Conservation (phyloP, 2,797 vertebrate species). For the Perodicticus potto region DNA sequence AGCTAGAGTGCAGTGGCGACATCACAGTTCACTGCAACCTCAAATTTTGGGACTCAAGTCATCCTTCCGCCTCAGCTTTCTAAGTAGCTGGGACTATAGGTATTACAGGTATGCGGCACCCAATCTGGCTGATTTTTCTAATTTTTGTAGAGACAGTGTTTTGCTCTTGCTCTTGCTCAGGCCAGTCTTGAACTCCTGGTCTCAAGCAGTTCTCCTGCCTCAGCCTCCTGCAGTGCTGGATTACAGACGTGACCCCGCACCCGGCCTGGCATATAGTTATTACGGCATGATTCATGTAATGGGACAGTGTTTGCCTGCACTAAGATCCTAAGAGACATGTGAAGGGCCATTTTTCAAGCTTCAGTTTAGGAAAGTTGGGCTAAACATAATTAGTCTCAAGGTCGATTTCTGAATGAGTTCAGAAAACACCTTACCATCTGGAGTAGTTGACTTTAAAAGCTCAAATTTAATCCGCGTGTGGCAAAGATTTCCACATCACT, state of each 20-base stretch:
- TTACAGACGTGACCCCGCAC: background rate
- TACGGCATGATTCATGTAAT: background rate
- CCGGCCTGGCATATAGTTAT: background rate
- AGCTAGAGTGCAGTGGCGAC: background rate
- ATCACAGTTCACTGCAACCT: background rate
- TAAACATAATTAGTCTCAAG: background rate
- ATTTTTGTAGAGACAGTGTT: background rate
- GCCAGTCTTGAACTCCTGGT: background rate
- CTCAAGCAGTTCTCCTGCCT: background rate
- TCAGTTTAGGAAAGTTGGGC: background rate
- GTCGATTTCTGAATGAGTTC: background rate
- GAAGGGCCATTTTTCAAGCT: background rate
- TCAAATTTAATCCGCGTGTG: background rate
- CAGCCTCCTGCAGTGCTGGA: background rate
- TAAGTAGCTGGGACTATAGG: background rate
- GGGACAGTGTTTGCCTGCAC: background rate
- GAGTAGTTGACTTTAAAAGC: background rate
- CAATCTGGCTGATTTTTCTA: background rate
- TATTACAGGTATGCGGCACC: background rate
- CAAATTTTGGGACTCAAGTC: background rate
- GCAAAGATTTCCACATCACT: background rate
- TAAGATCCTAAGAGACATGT: background rate
- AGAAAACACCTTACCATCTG: background rate
- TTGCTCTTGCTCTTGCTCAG: background rate
- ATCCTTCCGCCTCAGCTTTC: background rate